Evolutionary conservation across 2,797 vertebrate genomes (phyloP).

Genomic region (Urosaurus nigricauda): DNA sequence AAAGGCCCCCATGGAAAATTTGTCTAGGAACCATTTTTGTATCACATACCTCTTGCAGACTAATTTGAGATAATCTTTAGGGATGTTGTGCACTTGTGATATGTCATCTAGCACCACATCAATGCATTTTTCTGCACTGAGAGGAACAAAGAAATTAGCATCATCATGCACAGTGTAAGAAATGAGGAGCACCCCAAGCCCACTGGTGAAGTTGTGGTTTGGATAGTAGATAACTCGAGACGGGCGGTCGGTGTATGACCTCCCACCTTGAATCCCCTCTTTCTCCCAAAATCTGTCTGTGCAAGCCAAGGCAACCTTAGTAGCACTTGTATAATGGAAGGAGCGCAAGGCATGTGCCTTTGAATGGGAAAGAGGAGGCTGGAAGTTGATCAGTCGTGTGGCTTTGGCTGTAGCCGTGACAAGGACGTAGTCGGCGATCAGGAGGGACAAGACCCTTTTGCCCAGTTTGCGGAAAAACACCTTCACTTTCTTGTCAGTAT

Average conservation of each 20-base stretch:
- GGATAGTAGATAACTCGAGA: conserved; percentile 86
- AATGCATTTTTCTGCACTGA: conserved; percentile 79
- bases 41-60: conserved; percentile 70
- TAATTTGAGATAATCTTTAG: conserved; percentile 68
- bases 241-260: conserved; percentile 83
- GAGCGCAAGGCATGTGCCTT: conserved; percentile 84
- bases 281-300: conserved; percentile 83
- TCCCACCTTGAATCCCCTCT: conserved; percentile 83
- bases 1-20: conserved; percentile 82
- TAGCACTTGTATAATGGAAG: conserved; percentile 83
- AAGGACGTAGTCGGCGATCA: conserved; percentile 77
- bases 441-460: fast-evolving
- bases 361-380: conserved; percentile 78
- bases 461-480: conserved; percentile 68
- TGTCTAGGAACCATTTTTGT: conserved; percentile 86
- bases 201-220: conserved; percentile 80
- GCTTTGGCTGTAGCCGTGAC: conserved; percentile 85
- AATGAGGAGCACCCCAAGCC: conserved; percentile 80
- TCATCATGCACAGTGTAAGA: conserved; percentile 86
- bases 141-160: conserved; percentile 80
- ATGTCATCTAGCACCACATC: conserved; percentile 81
- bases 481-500: conserved; percentile 66
- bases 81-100: conserved; percentile 81
- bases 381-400: conserved; percentile 81
- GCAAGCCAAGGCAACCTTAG: conserved; percentile 86